A percentile compares a stretch with the other conserved stretches of the same genome.
phyloP scores from a whole-genome alignment of 2,888 invertebrate species.

The Drosophila barbarae region DNA sequence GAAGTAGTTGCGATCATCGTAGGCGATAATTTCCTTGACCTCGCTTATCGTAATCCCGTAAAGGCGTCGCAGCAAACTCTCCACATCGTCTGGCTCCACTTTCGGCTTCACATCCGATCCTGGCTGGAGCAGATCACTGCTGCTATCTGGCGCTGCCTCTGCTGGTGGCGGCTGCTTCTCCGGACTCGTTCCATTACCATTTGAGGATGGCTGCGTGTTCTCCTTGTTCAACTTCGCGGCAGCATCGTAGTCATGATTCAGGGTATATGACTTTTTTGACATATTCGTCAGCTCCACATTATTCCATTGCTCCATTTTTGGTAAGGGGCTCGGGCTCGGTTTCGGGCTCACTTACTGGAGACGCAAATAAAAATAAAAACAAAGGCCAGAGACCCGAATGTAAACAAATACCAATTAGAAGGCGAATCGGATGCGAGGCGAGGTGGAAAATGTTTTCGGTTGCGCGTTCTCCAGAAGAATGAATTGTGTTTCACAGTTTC shows the following conservation, averaged over 20 bases:
- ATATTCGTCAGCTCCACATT: conserved; percentile 76
- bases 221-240: conserved; percentile 49
- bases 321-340: conserved; percentile 8
- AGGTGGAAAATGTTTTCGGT: conserved; percentile 48
- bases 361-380: conserved; percentile 17
- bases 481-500: conserved; percentile 57
- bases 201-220: conserved; percentile 27
- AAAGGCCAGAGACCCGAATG: conserved; percentile 22
- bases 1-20: conserved; percentile 79
- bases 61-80: conserved; percentile 75
- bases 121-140: conserved; percentile 68
- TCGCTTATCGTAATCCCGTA: conserved; percentile 78
- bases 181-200: conserved; percentile 27
- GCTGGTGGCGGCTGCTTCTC: conserved; percentile 2
- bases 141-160: background rate
- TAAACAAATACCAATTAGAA: conserved; percentile 50
- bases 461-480: conserved; percentile 55
- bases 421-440: conserved; percentile 31
- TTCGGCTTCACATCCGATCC: conserved; percentile 78
- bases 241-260: conserved; percentile 75
- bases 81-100: conserved; percentile 69
- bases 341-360: conserved; percentile 17
- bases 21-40: conserved; percentile 77
- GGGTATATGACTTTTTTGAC: conserved; percentile 77
- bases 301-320: conserved; percentile 73